Evolutionary conservation across 2,113 vertebrate genomes (phyloP).

Genomic region (Pleuronectes platessa): DNA sequence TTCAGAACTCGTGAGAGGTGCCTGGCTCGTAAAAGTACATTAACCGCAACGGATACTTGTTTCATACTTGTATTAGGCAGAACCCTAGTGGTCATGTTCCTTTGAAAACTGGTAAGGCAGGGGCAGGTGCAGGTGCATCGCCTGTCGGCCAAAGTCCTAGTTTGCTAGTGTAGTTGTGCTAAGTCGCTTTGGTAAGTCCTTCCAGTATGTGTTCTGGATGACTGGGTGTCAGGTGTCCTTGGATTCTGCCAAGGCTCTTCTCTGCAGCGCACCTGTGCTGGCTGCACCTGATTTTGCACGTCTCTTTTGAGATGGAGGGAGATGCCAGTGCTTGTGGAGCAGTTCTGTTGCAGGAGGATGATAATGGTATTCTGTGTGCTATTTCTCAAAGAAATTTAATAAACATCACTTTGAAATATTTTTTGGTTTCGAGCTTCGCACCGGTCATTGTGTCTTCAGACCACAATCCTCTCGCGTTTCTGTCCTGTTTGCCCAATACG

Average conservation of each 20-base stretch:
- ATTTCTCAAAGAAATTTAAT: not conserved
- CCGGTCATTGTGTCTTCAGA: not conserved
- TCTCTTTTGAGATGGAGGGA: not conserved
- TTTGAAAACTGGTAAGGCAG: too few species aligned
- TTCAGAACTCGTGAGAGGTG: too few species aligned
- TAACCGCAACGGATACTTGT: too few species aligned
- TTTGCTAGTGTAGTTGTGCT: not conserved
- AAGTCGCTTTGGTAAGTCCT: not conserved
- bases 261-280: not conserved
- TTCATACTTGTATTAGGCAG: too few species aligned
- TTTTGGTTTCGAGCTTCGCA: not conserved
- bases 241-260: not conserved
- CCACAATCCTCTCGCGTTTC: not conserved
- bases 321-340: not conserved
- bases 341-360: not conserved
- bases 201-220: not conserved
- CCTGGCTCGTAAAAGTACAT: too few species aligned
- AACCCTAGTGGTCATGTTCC: too few species aligned
- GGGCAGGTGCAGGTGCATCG: too few species aligned
- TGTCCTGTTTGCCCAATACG: accelerated
- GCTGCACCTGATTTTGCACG: not conserved
- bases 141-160: too few species aligned
- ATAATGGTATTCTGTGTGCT: not conserved
- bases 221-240: not conserved
- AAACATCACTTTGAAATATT: not conserved